Evolutionary conservation across 2,888 invertebrate genomes (phyloP), one percentile per base, ranked within the genome.

Genomic region (Luffia ferchaultella): DNA sequence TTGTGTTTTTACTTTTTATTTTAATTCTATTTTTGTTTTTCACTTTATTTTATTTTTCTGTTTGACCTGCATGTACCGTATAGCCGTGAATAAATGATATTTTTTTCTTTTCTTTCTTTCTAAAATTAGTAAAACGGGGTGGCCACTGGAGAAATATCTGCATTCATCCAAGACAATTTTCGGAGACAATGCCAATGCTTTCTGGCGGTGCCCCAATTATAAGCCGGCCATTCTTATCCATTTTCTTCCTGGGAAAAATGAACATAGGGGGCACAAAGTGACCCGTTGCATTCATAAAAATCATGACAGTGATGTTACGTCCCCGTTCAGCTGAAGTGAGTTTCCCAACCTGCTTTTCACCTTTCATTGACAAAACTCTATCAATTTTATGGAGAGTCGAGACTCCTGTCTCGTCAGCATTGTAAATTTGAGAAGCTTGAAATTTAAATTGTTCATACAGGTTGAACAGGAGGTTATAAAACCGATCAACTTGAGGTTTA

Each of bases 301-400:
- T 12, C 30, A 18, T 50, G 18, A 42, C 18, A 41, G 53, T 53
- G 15, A 53, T 43, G 17, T 42, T 41, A 16, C 44, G 45, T 16
- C 55, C 55, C 42, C 53, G 20, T 42, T 55, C 50, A 30, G 49
- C 51, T 47, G 52, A 53, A 20, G 48, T 51, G 20, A 53, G 42
- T 51, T 51, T 51, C n/a, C 51, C 53, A 53, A 53, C 50, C 45
- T 53, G 49, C 18, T 53, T 53, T 53, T 53, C 48, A 42, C 53
- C 50, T 51, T 51, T 53, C 43, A 46, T 20, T 43, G 51, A 46
- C 18, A 51, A 42, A 40, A 51, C 51, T 49, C 48, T 51, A 12
- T 53, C 50, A 48, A 46, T 51, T 46, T 53, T 51, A 18, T 51
- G 50, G 16, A 51, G 49, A 12, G 20, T 51, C 42, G 48, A 49